Base-by-base conservation (phyloP, 2,113 vertebrate species). In the Takifugu bimaculatus region DNA sequence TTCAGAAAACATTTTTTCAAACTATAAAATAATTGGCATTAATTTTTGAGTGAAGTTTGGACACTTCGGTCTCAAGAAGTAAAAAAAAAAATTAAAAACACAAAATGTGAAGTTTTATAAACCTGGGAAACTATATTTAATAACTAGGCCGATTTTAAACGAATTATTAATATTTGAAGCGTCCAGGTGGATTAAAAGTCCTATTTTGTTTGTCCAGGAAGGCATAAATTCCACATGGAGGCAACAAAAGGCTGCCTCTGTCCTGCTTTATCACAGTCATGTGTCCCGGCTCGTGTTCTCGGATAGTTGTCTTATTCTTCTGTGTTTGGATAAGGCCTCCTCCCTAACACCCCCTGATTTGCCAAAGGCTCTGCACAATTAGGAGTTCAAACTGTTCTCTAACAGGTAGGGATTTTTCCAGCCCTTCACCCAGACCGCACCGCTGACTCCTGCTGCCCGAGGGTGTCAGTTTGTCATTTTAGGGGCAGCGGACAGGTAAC, bases 311-410 rank as follows among this genome's bases (percentile, higher is more conserved):
- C 79, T 75, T 59, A 60, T 69, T 79, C 74, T 27, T 49, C 64
- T 68, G 50, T 84, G 81, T 86, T 89, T 79, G 43, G 63, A 77
- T 69, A 74, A 68, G 70, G 44, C 75, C 77, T 80, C 74, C 68
- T 75, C 63, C 69, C 70, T 68, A 65, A 85, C 75, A 64, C 70
- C 60, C 63, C 45, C 61, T 52, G 75, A 81, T 85, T 87, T 81
- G 53, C 77, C 58, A 61, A 71, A 49, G 57, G 68, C 75, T 81
- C 70, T 53, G 13, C 60, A 68, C 78, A 83, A 77, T 82, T 82
- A 77, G 58, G 45, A 75, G 68, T 87, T 86, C 75, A 84, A 86
- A 88, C 73, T 61, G 9, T 67, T 68, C 54, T 65, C 64, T 57
- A 78, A 68, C 80, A 83, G 72, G 66, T 81, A 65, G 60, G 65